Evolutionary conservation across 2,797 vertebrate genomes (phyloP), one percentile per base, ranked within the genome.

Genomic region (Paedocypris micromegethes): DNA sequence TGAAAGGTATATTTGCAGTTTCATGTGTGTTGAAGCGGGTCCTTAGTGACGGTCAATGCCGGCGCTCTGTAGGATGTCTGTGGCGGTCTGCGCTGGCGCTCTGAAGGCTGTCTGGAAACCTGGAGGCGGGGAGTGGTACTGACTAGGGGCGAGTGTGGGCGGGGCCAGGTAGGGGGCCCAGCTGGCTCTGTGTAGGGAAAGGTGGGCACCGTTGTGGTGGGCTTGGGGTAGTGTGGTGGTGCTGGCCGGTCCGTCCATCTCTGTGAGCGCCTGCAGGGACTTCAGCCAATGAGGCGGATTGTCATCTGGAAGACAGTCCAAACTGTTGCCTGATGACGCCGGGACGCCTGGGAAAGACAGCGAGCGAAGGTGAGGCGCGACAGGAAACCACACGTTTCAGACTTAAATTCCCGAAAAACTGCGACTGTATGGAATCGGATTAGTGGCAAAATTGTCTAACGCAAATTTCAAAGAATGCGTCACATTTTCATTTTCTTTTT

Each of bases 231-330:
- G 85, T 5, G 90, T 85, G 0, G 87, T 88, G 74, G 93, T 88
- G 70, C 90, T 87, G 46, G 78, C 74, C 47, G 96, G 95, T 82
- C 92, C 93, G 68, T 99, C 97, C 92, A 98, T 91, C 86, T 99
- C 97, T 90, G 97, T 99, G 83, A 99, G 95, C 43, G 96, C 87
- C 88, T 99, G 97, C 79, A 98, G 91, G 81, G 97, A 99, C 85
- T 98, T 99, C 83, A 99, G 94, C 97, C 96, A 98, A 86, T 99
- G 97, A 77, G 97, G 97, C 58, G 96, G 97, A 92, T 95, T 99
- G 89, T 99, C 97, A 50, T 98, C 97, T 87, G 95, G 96, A 87
- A 98, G 92, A 89, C 92, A 90, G 91, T 99, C 96, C 92, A 97
- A 92, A 94, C 91, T 95, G 91, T 89, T 96, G 82, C 93, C 93